Evolutionary conservation across 2,113 vertebrate genomes (phyloP), one percentile per base, ranked within the genome.

Genomic region (Anoura caudifer): DNA sequence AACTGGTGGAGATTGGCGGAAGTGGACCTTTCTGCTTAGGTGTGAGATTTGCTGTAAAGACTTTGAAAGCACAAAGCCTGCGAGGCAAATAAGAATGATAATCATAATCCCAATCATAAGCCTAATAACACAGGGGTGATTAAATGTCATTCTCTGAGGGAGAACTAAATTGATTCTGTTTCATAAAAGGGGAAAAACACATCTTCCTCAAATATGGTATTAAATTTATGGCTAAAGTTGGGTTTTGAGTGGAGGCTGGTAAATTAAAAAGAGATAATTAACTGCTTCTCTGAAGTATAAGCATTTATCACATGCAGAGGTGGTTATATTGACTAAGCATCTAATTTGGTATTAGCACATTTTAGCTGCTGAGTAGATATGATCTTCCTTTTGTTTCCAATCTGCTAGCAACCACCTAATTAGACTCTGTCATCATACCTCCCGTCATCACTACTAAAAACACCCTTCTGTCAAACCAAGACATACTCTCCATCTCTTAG

Each of bases 251-350:
- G 19, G 56, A 88, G 84, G 22, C 56, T 90, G 82, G 84, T 73
- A 94, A 87, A 96, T 69, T 90, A 85, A 90, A 79, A 88, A 67
- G 20, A 95, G 87, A 90, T 81, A 97, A 96, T 97, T 96, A 97
- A 65, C 81, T 94, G 63, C 50, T 90, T 90, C 84, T 97, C 63
- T 81, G 84, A 87, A 94, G 75, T 84, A 65, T 90, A 45, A 90
- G 87, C 80, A 72, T 65, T 97, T 87, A 92, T 92, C 87, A 94
- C 94, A 96, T 87, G 97, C 80, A 52, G 97, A 80, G 65, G 41
- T 67, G 75, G 76, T 54, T 67, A 95, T 80, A 81, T 43, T 65
- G 81, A 96, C 94, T 90, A 95, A 95, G 92, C 96, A 95, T 93
- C 95, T 98, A 87, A 96, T 96, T 97, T 90, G 65, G 50, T 81